Percentiles rank a stretch among this genome's conserved stretches.
Conservation (phyloP, 2,888 invertebrate genomes). For the Pelosia muscerda region DNA sequence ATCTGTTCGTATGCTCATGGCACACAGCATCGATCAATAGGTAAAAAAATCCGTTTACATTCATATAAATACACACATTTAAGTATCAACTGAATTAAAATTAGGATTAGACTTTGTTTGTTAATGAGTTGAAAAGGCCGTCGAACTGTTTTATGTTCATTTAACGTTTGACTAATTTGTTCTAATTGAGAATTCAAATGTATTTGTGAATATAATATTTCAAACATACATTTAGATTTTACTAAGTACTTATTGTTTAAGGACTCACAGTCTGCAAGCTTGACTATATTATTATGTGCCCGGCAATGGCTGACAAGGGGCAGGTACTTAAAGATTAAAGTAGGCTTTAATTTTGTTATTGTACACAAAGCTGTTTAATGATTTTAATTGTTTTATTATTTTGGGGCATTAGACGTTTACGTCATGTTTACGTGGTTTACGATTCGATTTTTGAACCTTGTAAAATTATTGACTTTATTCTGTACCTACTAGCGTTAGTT, state of each 20-base stretch:
- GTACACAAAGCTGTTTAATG: not conserved
- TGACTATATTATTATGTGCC: not conserved
- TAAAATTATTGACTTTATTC: not conserved
- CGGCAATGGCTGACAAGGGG: not conserved
- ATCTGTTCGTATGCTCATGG: too few species aligned
- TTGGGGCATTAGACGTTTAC: not conserved
- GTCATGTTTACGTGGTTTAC: not conserved
- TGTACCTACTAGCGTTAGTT: too few species aligned
- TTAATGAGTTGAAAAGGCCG: not conserved
- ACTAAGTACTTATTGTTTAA: not conserved
- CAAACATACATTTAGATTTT: not conserved
- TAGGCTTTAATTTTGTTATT: constrained; percentile 9
- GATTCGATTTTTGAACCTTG: not conserved
- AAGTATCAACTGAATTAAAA: not conserved
- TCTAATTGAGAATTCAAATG: not conserved
- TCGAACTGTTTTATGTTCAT: not conserved
- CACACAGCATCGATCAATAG: not conserved
- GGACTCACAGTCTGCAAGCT: not conserved
- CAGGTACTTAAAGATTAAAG: not conserved
- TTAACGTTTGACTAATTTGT: not conserved
- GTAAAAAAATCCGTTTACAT: not conserved
- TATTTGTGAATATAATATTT: not conserved
- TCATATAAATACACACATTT: not conserved
- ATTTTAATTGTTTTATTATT: not conserved
- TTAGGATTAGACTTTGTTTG: not conserved